Evolutionary conservation across 2,888 invertebrate species (phyloP).

Genomic region (Himalopsyche japonica): DNA sequence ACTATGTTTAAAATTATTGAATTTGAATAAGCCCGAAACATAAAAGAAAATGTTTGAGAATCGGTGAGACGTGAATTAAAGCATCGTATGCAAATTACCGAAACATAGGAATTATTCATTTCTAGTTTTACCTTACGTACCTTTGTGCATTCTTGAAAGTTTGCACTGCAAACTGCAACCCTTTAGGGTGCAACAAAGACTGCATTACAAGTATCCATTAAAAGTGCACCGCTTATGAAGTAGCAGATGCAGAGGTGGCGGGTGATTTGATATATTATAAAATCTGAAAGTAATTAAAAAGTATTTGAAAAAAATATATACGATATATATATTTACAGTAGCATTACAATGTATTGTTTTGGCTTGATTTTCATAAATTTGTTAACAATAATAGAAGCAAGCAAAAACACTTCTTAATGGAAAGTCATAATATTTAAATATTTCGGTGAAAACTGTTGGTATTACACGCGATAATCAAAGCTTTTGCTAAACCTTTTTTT

Average conservation of each 20-base stretch:
- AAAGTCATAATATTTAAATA: too few species aligned
- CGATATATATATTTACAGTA: too few species aligned
- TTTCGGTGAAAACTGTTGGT: too few species aligned
- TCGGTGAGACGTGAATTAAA: neutral
- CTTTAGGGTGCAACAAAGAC: neutral
- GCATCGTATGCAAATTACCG: slow-evolving; percentile 18
- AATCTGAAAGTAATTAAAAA: too few species aligned
- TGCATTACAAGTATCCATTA: slow-evolving; percentile 17
- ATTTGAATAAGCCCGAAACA: neutral
- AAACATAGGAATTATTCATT: slow-evolving; percentile 3
- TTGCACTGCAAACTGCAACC: neutral
- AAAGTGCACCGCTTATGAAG: neutral
- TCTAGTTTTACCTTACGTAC: neutral
- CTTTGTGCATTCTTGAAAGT: neutral
- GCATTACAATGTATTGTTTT: too few species aligned
- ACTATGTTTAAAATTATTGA: too few species aligned
- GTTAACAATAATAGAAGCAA: too few species aligned
- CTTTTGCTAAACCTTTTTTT: too few species aligned
- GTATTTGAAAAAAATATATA: too few species aligned
- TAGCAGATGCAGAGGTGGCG: neutral
- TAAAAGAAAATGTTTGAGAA: slow-evolving; percentile 7
- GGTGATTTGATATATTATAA: neutral
- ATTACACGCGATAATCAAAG: too few species aligned
- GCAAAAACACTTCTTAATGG: too few species aligned
- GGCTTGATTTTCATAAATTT: too few species aligned